Conservation (phyloP, 23 tunicate species). For the Halocynthia roretzi region DNA sequence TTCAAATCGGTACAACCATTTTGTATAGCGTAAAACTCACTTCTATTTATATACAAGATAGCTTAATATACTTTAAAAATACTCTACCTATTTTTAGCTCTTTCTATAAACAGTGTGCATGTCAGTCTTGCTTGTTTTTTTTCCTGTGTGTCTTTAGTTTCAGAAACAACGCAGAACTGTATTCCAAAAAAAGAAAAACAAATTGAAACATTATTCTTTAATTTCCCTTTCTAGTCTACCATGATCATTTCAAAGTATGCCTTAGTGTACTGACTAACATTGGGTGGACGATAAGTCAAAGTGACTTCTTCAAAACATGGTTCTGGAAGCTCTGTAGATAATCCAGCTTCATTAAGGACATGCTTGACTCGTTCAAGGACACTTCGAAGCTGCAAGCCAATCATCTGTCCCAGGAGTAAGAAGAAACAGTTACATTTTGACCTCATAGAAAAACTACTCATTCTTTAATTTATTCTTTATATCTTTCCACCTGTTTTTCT, state of each 20-base stretch:
- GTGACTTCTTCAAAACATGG: constrained; percentile 15
- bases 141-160: not conserved
- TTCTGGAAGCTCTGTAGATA: constrained; percentile 44
- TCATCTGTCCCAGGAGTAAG: not conserved
- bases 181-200: no score
- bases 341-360: constrained; percentile 34
- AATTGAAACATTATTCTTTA: no score
- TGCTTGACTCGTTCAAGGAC: constrained; percentile 31
- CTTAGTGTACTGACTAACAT: not conserved
- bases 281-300: constrained; percentile 8
- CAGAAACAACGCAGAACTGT: not conserved
- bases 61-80: not conserved
- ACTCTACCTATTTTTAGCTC: not conserved
- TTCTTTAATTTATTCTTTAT: no score
- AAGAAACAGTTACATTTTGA: no score
- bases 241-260: not conserved
- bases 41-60: no score
- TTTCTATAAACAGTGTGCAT: not conserved
- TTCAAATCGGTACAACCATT: no score
- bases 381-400: constrained; percentile 11
- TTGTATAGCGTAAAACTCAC: no score
- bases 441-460: no score
- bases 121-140: not conserved
- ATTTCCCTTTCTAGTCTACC: no score
- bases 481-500: constrained; percentile 1